Base-by-base conservation (phyloP, 2,797 vertebrate genomes). In the Channa striata region DNA sequence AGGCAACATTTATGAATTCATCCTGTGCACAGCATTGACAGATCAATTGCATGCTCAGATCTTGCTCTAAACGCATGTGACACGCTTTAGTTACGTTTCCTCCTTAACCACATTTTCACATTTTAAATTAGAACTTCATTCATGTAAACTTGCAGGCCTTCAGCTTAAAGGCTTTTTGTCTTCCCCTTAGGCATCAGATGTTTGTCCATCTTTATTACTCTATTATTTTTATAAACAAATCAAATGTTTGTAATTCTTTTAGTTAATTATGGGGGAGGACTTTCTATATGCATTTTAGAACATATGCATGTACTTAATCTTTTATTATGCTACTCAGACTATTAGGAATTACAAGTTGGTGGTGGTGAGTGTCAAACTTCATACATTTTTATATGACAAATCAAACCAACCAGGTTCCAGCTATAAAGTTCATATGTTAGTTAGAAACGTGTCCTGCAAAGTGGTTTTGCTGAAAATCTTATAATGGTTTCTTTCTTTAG, bases 401-500 rank as follows among this genome's bases (percentile, higher is more conserved):
- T 58, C 20, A 33, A 70, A 64, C 23, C 47, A 65, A 48, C 8
- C 17, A 40, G 33, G 51, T 52, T 10, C 40, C 11, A 23, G 37
- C n/a, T 21, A 10, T 36, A 37, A 58, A 1, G 46, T 52, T 30
- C 4, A 30, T 53, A 16, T 37, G 12, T 47, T 8, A 47, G 13
- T 53, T 47, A 39, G 12, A 44, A 36, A 6, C 75, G 3, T 80
- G 19, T 65, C 71, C 49, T 80, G 21, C 42, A 75, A 44, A 61
- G 52, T 62, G 54, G 40, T 59, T 61, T 36, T 61, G 11, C 73
- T 81, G 43, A 77, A 77, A 85, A 66, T 76, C 82, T 89, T 92
- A 93, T 72, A 54, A 77, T 81, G 83, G 73, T 92, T 93, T 89
- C 87, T 94, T 78, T 93, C 93, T 95, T 89, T 91, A 98, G 98